A percentile compares a stretch with the other conserved stretches of the same genome.
Conservation (phyloP, 2,113 vertebrate genomes). For the Calyptommatus sinebrachiatus region DNA sequence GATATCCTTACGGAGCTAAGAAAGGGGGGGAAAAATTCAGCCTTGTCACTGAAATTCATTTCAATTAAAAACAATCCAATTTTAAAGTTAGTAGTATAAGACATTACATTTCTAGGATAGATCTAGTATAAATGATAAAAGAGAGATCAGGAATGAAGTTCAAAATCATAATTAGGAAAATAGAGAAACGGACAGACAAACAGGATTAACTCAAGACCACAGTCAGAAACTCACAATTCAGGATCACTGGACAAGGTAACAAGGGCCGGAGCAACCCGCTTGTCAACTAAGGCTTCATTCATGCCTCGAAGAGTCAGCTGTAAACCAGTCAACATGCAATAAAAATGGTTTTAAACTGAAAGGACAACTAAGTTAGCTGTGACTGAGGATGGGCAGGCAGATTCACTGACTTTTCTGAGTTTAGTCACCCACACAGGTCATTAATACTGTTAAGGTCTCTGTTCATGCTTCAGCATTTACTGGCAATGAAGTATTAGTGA, state of each 20-base stretch:
- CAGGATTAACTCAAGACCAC: slow-evolving; percentile 76
- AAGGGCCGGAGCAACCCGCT: slow-evolving; percentile 98
- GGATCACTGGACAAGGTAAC: slow-evolving; percentile 99
- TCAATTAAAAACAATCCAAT: slow-evolving; percentile 48
- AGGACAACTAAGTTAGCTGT: slow-evolving; percentile 74
- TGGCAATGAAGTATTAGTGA: slow-evolving; percentile 70
- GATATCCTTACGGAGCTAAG: slow-evolving; percentile 96
- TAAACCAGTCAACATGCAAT: slow-evolving; percentile 94
- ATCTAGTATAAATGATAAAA: slow-evolving; percentile 45
- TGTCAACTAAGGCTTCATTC: slow-evolving; percentile 99
- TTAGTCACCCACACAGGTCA: slow-evolving; percentile 68
- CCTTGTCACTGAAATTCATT: slow-evolving; percentile 31
- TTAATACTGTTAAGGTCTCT: slow-evolving; percentile 65
- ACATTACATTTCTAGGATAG: slow-evolving; percentile 68
- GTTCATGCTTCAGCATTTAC: slow-evolving; percentile 69
- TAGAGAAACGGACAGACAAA: slow-evolving; percentile 48
- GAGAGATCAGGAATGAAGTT: slow-evolving; percentile 68
- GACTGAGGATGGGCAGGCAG: slow-evolving; percentile 79
- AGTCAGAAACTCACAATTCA: slow-evolving; percentile 98
- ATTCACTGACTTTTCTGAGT: slow-evolving; percentile 67
- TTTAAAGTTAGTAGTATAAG: slow-evolving; percentile 59
- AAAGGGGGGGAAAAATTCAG: slow-evolving; percentile 56
- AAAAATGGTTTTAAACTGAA: slow-evolving; percentile 81
- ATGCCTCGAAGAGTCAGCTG: slow-evolving; percentile 99
- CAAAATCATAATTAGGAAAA: slow-evolving; percentile 30